These are phyloP conservation scores for Helobdella robusta DNA, from an alignment of 2,888 invertebrate species.

Conservation along the genomic window DNA sequence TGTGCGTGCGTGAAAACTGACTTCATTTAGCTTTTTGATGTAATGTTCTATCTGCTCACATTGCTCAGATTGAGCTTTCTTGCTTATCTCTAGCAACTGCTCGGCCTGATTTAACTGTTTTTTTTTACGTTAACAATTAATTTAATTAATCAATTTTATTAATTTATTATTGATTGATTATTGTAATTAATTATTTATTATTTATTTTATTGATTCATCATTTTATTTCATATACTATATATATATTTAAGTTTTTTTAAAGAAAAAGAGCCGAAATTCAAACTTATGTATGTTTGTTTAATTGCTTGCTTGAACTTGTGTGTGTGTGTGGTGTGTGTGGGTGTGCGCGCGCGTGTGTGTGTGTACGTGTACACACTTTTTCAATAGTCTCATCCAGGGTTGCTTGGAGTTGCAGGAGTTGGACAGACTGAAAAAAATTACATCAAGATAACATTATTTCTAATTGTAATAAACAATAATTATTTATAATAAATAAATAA, in stretches of 20 bases:
- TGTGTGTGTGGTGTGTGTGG: too few relatives aligned
- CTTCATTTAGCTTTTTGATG: constrained; percentile 61
- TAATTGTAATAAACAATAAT: constrained; percentile 1
- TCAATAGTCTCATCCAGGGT: constrained; percentile 69
- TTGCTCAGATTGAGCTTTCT: constrained; percentile 63
- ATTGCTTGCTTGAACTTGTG: too few relatives aligned
- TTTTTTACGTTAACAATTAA: constrained; percentile 18
- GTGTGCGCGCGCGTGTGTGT: too few relatives aligned
- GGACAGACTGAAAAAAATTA: constrained; percentile 51
- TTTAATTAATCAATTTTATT: background rate
- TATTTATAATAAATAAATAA: constrained; percentile 4
- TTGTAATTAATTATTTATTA: constrained; percentile 8
- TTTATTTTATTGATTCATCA: constrained; percentile 1
- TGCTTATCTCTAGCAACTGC: constrained; percentile 61
- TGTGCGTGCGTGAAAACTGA: too few relatives aligned
- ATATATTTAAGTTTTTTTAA: background rate
- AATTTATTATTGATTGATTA: background rate
- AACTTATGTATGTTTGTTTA: too few relatives aligned
- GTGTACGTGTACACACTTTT: constrained; percentile 56
- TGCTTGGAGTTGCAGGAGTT: constrained; percentile 62
- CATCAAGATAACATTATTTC: background rate
- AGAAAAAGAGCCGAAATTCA: too few relatives aligned
- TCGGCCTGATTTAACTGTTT: constrained; percentile 59
- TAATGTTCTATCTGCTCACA: constrained; percentile 62
- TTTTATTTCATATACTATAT: background rate